A percentile compares a stretch with the other conserved stretches of the same genome.
phyloP scores from a whole-genome alignment of 2,113 vertebrate species.

The Phrynosoma platyrhinos region DNA sequence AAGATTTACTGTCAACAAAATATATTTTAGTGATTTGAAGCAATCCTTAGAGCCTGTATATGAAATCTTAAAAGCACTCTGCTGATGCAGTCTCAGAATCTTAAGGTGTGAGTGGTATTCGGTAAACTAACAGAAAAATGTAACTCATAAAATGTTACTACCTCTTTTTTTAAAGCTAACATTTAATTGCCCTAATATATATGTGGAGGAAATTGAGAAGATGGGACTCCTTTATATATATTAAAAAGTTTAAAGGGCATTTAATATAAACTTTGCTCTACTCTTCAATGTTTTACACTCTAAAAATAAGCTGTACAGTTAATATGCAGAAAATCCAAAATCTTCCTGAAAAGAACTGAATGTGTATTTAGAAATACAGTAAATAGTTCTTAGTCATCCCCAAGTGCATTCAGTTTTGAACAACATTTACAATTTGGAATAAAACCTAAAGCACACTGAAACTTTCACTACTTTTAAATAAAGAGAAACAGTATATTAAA shows the following conservation, averaged over 20 bases:
- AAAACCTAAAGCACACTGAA: slow-evolving; percentile 5
- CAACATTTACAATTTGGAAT: slow-evolving; percentile 16
- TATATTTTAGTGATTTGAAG: not conserved
- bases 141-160: not conserved
- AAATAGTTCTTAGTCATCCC: slow-evolving; percentile 17
- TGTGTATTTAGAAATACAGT: not conserved
- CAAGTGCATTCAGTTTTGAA: slow-evolving; percentile 14
- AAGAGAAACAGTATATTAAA: not conserved
- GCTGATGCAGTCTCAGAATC: not conserved
- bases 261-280: not conserved
- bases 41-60: not conserved
- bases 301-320: slow-evolving; percentile 17
- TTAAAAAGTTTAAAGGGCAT: not conserved
- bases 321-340: slow-evolving; percentile 1
- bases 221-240: slow-evolving; percentile 42
- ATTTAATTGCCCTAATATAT: slow-evolving; percentile 44
- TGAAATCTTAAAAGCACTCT: not conserved
- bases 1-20: not conserved
- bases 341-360: slow-evolving; percentile 13
- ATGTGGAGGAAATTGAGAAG: slow-evolving; percentile 72
- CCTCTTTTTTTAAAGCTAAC: slow-evolving; percentile 21
- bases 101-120: slow-evolving; percentile 16
- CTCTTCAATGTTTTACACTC: not conserved
- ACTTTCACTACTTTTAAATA: not conserved
- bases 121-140: not conserved